Evolutionary conservation across 2,113 vertebrate species (phyloP).

Genomic region (Albula goreensis): DNA sequence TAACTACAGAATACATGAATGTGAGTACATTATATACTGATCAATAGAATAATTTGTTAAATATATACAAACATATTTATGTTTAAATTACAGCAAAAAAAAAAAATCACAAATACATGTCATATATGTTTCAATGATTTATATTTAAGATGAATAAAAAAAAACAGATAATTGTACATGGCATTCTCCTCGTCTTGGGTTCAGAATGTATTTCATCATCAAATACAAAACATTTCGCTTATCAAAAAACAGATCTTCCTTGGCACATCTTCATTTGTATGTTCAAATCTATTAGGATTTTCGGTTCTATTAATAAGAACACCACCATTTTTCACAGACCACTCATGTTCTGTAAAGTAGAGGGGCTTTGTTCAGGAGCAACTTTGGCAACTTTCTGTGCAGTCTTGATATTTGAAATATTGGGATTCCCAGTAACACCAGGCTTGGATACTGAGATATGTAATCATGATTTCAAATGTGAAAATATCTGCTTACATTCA

Average conservation of each 20-base stretch:
- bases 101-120: neutral
- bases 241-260: neutral
- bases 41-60: neutral
- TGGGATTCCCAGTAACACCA: too few species aligned
- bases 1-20: neutral
- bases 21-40: neutral
- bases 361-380: neutral
- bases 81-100: neutral
- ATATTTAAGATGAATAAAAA: neutral
- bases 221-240: neutral
- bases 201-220: neutral
- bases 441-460: too few species aligned
- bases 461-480: too few species aligned
- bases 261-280: neutral
- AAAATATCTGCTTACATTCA: neutral
- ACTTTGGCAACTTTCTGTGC: neutral
- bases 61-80: neutral
- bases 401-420: neutral
- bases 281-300: too few species aligned
- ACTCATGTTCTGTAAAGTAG: neutral
- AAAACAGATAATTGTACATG: neutral
- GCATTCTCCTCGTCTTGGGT: neutral
- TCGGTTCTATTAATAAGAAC: neutral
- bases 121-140: neutral
- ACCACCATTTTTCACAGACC: neutral